Percentiles rank a stretch among this genome's conserved stretches.
These are phyloP conservation scores for Brachyalestes nurse DNA, from an alignment of 2,797 vertebrate species.

Conservation along the genomic window DNA sequence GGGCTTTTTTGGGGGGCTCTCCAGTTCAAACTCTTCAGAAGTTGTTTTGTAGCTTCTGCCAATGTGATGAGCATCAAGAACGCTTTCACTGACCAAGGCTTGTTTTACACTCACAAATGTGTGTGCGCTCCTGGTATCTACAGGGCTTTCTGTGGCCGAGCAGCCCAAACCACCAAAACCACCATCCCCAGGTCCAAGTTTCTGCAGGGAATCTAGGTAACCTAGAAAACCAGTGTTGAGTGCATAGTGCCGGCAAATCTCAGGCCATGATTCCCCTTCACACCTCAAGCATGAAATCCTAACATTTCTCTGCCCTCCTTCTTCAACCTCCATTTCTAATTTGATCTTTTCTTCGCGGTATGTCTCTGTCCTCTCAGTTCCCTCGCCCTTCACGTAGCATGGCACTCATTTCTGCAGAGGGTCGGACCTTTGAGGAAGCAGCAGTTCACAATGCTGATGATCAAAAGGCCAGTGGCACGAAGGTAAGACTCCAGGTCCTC, in stretches of 20 bases:
- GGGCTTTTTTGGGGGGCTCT: no score
- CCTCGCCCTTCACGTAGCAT: slow-evolving; percentile 84
- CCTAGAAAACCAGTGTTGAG: no score
- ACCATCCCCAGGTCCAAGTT: neutral
- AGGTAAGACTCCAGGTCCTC: slow-evolving; percentile 70
- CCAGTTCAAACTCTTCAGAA: no score
- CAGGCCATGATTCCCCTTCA: neutral
- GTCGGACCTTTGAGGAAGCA: slow-evolving; percentile 69
- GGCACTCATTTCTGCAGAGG: slow-evolving; percentile 76
- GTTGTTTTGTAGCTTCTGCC: no score
- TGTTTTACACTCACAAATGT: no score
- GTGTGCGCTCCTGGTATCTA: no score
- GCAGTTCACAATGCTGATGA: slow-evolving; percentile 84
- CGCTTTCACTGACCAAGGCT: no score
- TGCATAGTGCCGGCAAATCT: no score
- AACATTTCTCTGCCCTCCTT: neutral
- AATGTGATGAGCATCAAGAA: no score
- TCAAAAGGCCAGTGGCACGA: slow-evolving; percentile 77
- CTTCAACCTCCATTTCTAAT: neutral
- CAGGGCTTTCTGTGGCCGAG: no score
- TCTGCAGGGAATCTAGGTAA: neutral
- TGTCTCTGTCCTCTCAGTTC: slow-evolving; percentile 72
- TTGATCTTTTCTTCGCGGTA: neutral
- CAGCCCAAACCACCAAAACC: no score
- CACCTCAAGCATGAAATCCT: neutral